A percentile compares a stretch with the other conserved stretches of the same genome.
Conservation (phyloP, 2,888 invertebrate species). For the Eristalis intricaria region DNA sequence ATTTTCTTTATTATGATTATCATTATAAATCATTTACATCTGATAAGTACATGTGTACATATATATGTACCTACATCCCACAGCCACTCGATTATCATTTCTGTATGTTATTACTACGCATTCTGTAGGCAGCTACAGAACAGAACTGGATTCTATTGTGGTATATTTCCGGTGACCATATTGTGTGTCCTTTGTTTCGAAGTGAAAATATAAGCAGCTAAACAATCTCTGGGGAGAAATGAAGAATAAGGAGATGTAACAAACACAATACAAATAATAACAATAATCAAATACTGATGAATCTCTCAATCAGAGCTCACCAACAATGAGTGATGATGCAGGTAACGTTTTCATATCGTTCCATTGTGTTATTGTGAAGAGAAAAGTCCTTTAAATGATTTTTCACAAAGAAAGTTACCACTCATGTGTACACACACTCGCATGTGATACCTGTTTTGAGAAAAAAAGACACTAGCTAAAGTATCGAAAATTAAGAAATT, state of each 20-base stretch:
- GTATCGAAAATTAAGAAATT: constrained; percentile 40
- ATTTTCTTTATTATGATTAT: constrained; percentile 34
- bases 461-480: not conserved
- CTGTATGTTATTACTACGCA: constrained; percentile 56
- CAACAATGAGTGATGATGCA: constrained; percentile 19
- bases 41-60: not conserved
- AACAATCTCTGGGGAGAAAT: constrained; percentile 16
- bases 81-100: constrained; percentile 20
- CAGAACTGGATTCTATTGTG: constrained; percentile 46
- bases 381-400: constrained; percentile 46
- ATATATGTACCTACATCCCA: constrained; percentile 6
- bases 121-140: constrained; percentile 58
- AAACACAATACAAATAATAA: constrained; percentile 63
- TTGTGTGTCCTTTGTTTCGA: constrained; percentile 32
- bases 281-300: constrained; percentile 51
- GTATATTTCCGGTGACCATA: constrained; percentile 54
- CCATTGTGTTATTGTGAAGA: constrained; percentile 21
- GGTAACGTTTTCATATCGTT: constrained; percentile 27
- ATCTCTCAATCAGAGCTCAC: constrained; percentile 51
- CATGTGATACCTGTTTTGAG: not conserved
- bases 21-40: too few species aligned
- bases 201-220: constrained; percentile 16
- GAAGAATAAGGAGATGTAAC: constrained; percentile 43
- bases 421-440: constrained; percentile 3
- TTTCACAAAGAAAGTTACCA: constrained; percentile 32